These are phyloP conservation scores for Cecidostiba fungosa DNA, from an alignment of 2,888 invertebrate species.

Conservation along the genomic window DNA sequence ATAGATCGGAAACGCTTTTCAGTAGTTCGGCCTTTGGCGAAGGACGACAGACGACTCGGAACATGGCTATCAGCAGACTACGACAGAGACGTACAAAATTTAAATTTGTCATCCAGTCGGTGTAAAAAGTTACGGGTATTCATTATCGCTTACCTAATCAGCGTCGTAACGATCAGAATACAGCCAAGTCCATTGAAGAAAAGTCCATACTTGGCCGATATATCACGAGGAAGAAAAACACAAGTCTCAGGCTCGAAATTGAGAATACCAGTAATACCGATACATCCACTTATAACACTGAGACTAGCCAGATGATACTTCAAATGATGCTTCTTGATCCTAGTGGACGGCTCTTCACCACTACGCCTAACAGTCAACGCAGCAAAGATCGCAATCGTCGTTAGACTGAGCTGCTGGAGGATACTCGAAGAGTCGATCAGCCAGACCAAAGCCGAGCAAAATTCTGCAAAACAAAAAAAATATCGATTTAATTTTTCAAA, in stretches of 20 bases:
- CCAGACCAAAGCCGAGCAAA: conserved; percentile 81
- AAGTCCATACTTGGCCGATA: conserved; percentile 75
- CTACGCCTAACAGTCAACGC: conserved; percentile 69
- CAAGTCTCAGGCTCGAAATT: conserved; percentile 77
- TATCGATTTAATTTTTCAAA: neutral
- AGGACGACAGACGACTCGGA: conserved; percentile 67
- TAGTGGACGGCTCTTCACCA: conserved; percentile 70
- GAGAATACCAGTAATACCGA: conserved; percentile 81
- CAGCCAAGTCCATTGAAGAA: conserved; percentile 74
- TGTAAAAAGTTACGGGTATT: no score
- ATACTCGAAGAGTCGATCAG: conserved; percentile 80
- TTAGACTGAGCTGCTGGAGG: conserved; percentile 80
- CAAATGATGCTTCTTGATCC: conserved; percentile 78
- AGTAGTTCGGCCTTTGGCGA: conserved; percentile 73
- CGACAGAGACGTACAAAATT: neutral
- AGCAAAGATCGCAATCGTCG: conserved; percentile 79
- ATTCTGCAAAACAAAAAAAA: conserved; percentile 67
- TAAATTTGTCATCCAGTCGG: neutral
- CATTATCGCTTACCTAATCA: conserved; percentile 65
- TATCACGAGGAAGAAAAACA: conserved; percentile 75
- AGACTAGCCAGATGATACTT: conserved; percentile 81
- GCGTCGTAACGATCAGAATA: conserved; percentile 70
- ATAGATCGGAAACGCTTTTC: conserved; percentile 76
- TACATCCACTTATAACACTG: conserved; percentile 80
- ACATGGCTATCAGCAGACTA: conserved; percentile 64